Evolutionary conservation across 2,888 invertebrate genomes (phyloP).

Genomic region (Ichneumon xanthorius): DNA sequence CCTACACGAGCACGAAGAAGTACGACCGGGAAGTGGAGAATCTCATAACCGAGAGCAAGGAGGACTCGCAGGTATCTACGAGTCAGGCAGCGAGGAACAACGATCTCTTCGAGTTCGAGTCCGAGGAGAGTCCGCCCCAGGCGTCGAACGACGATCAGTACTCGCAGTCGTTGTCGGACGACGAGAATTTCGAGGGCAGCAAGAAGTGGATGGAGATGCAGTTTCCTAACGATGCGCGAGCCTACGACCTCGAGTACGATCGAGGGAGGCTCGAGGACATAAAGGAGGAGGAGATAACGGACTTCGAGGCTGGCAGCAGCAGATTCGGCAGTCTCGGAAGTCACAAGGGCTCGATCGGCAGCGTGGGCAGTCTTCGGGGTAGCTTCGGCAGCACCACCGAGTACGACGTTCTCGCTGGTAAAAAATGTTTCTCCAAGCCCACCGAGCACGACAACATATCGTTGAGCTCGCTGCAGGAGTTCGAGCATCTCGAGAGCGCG

Average conservation of each 20-base stretch:
- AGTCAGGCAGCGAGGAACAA: slow-evolving; percentile 66
- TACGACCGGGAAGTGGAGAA: slow-evolving; percentile 87
- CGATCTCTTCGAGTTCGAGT: slow-evolving; percentile 82
- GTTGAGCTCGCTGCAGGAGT: slow-evolving; percentile 96
- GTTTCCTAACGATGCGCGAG: slow-evolving; percentile 90
- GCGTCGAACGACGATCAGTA: slow-evolving; percentile 82
- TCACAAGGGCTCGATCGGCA: slow-evolving; percentile 92
- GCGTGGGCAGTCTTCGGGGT: slow-evolving; percentile 92
- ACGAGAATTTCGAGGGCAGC: slow-evolving; percentile 88
- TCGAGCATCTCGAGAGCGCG: slow-evolving; percentile 95
- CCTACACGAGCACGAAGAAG: slow-evolving; percentile 85
- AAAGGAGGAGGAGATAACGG: slow-evolving; percentile 96
- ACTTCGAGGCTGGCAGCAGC: slow-evolving; percentile 91
- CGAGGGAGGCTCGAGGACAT: slow-evolving; percentile 95
- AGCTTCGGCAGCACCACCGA: slow-evolving; percentile 97
- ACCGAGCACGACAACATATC: slow-evolving; percentile 97
- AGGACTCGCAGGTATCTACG: slow-evolving; percentile 63
- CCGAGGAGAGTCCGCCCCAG: slow-evolving; percentile 83
- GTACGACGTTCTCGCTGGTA: slow-evolving; percentile 93
- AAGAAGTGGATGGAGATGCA: slow-evolving; percentile 97
- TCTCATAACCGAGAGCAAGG: slow-evolving; percentile 76
- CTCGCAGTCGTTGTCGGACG: slow-evolving; percentile 82
- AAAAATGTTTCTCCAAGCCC: slow-evolving; percentile 92
- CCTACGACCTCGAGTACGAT: slow-evolving; percentile 92
- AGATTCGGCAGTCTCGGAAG: slow-evolving; percentile 92